Evolutionary conservation across 2,797 vertebrate species (phyloP).

Genomic region (Prunella strophiata): DNA sequence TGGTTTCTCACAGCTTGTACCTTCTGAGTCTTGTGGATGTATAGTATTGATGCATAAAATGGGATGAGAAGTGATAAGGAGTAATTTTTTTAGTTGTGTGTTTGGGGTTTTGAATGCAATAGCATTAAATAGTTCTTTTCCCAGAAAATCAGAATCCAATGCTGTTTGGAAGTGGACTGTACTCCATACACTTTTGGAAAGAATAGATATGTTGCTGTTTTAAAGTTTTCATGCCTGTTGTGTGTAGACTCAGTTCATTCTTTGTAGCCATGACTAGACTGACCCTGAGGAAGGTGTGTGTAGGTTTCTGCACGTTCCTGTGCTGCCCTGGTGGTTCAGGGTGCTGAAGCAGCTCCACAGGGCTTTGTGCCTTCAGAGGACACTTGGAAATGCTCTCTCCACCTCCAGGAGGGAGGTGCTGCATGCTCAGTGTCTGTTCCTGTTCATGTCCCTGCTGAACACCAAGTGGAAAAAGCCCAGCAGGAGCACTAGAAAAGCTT

Average conservation of each 20-base stretch:
- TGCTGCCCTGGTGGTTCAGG: too few relatives aligned
- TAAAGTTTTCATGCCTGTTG: neutral
- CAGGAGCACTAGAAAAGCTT: neutral
- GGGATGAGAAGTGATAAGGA: neutral
- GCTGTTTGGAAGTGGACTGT: neutral
- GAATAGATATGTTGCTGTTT: neutral
- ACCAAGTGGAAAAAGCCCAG: neutral
- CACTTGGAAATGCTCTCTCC: neutral
- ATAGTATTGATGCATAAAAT: neutral
- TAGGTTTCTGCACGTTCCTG: accelerated
- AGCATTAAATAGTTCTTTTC: neutral
- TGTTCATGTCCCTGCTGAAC: accelerated
- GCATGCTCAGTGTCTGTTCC: neutral
- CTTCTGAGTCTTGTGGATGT: neutral
- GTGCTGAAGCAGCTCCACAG: neutral
- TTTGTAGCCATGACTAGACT: neutral
- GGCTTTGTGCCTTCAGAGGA: neutral
- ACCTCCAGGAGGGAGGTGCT: neutral
- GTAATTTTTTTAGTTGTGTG: neutral
- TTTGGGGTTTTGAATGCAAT: neutral
- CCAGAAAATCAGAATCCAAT: neutral
- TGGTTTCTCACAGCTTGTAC: accelerated
- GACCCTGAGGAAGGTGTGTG: neutral
- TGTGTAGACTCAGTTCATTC: accelerated
- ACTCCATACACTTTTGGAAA: neutral